Evolutionary conservation across 2,797 vertebrate genomes (phyloP).

Genomic region (Apogon hyalosoma): DNA sequence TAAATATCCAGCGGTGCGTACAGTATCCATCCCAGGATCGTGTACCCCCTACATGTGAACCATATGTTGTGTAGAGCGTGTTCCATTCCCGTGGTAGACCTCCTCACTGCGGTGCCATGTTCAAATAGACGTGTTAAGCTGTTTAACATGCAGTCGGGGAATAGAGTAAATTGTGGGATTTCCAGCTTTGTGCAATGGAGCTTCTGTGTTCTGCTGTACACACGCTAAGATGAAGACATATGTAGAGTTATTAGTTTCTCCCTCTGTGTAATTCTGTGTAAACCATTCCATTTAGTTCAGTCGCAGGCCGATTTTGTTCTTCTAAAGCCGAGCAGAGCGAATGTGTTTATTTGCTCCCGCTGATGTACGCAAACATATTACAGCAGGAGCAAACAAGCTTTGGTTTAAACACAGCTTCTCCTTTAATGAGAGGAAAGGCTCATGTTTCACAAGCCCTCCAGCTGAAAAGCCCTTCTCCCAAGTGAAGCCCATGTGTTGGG

Average conservation of each 20-base stretch:
- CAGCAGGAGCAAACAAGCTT: slow-evolving; percentile 79
- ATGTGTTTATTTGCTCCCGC: slow-evolving; percentile 77
- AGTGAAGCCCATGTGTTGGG: slow-evolving; percentile 73
- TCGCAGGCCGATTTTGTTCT: slow-evolving; percentile 67
- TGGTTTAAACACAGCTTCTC: slow-evolving; percentile 79
- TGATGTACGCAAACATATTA: slow-evolving; percentile 81
- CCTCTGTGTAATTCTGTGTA: slow-evolving; percentile 72
- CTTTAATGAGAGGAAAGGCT: slow-evolving; percentile 81
- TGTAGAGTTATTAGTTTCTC: slow-evolving; percentile 71
- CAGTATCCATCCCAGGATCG: slow-evolving; percentile 50
- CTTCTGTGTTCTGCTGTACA: slow-evolving; percentile 45
- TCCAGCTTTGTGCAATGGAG: slow-evolving; percentile 64
- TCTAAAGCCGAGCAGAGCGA: slow-evolving; percentile 64
- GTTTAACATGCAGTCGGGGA: slow-evolving; percentile 77
- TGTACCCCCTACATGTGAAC: slow-evolving; percentile 70
- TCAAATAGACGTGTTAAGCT: slow-evolving; percentile 74
- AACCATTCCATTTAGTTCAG: slow-evolving; percentile 77
- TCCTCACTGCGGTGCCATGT: slow-evolving; percentile 68
- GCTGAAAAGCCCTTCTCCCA: slow-evolving; percentile 69
- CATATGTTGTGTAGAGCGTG: slow-evolving; percentile 74
- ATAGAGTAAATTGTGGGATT: slow-evolving; percentile 74
- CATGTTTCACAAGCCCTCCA: slow-evolving; percentile 80
- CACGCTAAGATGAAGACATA: slow-evolving; percentile 70
- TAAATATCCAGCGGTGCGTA: slow-evolving; percentile 59
- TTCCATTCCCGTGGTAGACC: slow-evolving; percentile 66